A percentile compares a stretch with the other conserved stretches of the same genome.
These are phyloP conservation scores for honey bee (Apis mellifera) DNA, from an alignment of 1,140 invertebrate genomes.

Conservation along the genomic window DNA sequence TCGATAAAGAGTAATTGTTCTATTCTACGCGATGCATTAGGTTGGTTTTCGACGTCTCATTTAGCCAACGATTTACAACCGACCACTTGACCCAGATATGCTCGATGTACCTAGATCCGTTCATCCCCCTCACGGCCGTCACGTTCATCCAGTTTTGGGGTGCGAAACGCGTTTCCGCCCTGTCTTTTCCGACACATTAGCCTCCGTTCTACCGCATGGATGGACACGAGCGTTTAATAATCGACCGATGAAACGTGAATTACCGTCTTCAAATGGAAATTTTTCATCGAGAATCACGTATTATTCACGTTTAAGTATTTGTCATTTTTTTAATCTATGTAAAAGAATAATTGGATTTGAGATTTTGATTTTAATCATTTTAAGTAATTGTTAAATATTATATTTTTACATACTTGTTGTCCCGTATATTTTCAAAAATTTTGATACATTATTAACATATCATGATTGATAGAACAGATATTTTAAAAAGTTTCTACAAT, in stretches of 20 bases:
- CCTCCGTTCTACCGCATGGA: slow-evolving; percentile 31
- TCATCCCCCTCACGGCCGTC: slow-evolving; percentile 35
- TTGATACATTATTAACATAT: too few relatives aligned
- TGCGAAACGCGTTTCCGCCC: slow-evolving; percentile 58
- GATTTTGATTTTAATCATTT: too few relatives aligned
- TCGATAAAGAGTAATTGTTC: slow-evolving; percentile 49
- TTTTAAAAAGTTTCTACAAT: too few relatives aligned
- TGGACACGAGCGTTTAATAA: slow-evolving; percentile 49
- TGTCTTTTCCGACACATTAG: slow-evolving; percentile 60
- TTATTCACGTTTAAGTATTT: not conserved
- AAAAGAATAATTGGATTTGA: too few relatives aligned
- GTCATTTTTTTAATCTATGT: too few relatives aligned
- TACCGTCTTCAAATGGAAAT: slow-evolving; percentile 12
- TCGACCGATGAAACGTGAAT: slow-evolving; percentile 22
- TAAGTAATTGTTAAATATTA: too few relatives aligned
- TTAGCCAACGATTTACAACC: slow-evolving; percentile 67
- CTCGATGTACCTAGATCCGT: slow-evolving; percentile 51
- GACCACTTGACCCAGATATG: slow-evolving; percentile 69
- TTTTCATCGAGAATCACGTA: not conserved
- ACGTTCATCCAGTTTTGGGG: slow-evolving; percentile 42
- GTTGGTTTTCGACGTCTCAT: slow-evolving; percentile 71
- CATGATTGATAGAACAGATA: too few relatives aligned
- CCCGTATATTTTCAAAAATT: too few relatives aligned
- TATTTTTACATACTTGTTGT: too few relatives aligned
- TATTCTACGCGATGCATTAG: slow-evolving; percentile 61